These are phyloP conservation scores for Brachionus sp. DNA, from an alignment of 1,140 invertebrate genomes.

Conservation along the genomic window DNA sequence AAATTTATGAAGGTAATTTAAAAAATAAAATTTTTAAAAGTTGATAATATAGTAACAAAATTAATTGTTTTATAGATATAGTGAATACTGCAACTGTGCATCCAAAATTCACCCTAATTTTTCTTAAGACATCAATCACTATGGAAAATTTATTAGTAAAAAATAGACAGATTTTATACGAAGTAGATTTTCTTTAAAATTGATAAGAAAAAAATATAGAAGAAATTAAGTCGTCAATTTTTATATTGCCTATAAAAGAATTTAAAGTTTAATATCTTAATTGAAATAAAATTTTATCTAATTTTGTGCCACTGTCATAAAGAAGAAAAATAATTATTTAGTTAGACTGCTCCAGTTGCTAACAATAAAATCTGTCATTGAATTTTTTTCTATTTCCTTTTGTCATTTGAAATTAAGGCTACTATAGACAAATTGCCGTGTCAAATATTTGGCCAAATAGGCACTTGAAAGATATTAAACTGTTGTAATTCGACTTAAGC, in stretches of 20 bases:
- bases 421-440: neutral
- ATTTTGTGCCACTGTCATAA: constrained; percentile 12
- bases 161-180: neutral
- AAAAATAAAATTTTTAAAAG: neutral
- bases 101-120: neutral
- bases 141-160: neutral
- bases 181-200: neutral
- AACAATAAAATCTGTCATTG: constrained; percentile 39
- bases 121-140: neutral
- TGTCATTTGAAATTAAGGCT: constrained; percentile 3
- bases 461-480: constrained; percentile 33
- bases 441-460: neutral
- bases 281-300: constrained; percentile 3
- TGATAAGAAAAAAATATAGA: neutral
- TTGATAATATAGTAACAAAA: neutral
- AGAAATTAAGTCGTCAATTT: constrained; percentile 6
- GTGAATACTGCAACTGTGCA: neutral
- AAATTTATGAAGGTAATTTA: neutral
- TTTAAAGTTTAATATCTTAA: neutral
- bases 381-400: constrained; percentile 16
- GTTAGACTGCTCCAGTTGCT: neutral
- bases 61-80: neutral
- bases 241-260: constrained; percentile 6
- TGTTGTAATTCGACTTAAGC: constrained; percentile 41
- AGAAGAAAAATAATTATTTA: neutral